Conservation (phyloP, 1,140 invertebrate species). For the Planococcus citri region DNA sequence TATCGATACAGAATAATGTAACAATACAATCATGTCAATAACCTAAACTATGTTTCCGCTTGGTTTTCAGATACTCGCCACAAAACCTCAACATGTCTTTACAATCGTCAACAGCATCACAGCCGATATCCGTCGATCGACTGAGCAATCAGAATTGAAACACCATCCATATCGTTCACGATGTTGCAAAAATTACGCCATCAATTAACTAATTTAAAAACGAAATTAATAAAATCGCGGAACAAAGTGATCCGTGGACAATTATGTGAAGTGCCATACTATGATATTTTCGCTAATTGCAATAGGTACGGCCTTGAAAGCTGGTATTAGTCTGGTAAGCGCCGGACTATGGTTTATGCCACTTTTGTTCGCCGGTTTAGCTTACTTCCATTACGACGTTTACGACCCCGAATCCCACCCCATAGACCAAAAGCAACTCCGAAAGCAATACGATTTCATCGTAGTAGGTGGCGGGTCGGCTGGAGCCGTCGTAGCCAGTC, state of each 20-base stretch:
- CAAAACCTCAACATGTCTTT: too few relatives aligned
- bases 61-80: too few relatives aligned
- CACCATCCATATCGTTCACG: neutral
- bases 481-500: constrained; percentile 80
- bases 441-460: constrained; percentile 68
- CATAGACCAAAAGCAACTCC: constrained; percentile 41
- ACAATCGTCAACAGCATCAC: too few relatives aligned
- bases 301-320: constrained; percentile 29
- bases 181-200: constrained; percentile 1
- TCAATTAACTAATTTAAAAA: neutral
- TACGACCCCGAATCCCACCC: constrained; percentile 63
- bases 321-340: constrained; percentile 30
- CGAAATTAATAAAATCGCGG: neutral
- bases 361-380: constrained; percentile 61
- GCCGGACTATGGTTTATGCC: constrained; percentile 66
- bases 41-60: too few relatives aligned
- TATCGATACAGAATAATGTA: too few relatives aligned
- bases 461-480: constrained; percentile 84
- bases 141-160: neutral
- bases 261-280: constrained; percentile 13
- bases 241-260: neutral
- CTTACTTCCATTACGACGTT: constrained; percentile 66
- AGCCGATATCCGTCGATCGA: neutral
- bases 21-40: too few relatives aligned
- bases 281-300: constrained; percentile 29